These are phyloP conservation scores for Nematopogon swammerdamellus DNA, from an alignment of 2,888 invertebrate genomes.

Conservation along the genomic window DNA sequence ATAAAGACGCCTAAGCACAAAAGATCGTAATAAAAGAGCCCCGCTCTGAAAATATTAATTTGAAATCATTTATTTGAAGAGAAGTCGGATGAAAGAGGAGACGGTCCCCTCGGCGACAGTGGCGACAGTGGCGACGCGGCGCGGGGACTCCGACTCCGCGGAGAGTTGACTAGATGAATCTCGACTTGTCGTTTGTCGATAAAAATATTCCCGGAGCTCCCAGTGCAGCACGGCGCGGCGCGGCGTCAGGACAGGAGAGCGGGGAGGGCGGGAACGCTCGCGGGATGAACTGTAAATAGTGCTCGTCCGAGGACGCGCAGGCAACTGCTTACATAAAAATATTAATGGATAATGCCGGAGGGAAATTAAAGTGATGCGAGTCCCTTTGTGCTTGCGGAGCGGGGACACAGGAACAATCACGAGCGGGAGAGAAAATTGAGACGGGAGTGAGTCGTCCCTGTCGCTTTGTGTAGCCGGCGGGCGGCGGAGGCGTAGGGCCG, in stretches of 20 bases:
- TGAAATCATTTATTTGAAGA: conserved; percentile 34
- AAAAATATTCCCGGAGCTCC: background rate
- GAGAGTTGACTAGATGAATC: conserved; percentile 34
- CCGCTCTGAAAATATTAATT: conserved; percentile 34
- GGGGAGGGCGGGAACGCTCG: background rate
- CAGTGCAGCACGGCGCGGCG: too few relatives aligned
- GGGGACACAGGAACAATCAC: background rate
- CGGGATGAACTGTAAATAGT: background rate
- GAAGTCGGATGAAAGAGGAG: conserved; percentile 23
- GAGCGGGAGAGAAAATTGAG: background rate
- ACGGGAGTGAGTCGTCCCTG: background rate
- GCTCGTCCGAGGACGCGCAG: background rate
- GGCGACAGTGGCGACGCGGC: too few relatives aligned
- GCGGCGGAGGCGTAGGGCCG: too few relatives aligned
- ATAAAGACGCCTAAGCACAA: conserved; percentile 17
- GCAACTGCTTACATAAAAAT: conserved; percentile 17
- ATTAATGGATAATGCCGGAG: conserved; percentile 34
- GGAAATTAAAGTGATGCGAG: conserved; percentile 36
- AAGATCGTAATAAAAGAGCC: conserved; percentile 27
- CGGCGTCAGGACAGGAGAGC: too few relatives aligned
- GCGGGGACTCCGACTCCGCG: too few relatives aligned
- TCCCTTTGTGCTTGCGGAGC: conserved; percentile 26
- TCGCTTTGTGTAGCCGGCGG: too few relatives aligned
- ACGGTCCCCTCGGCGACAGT: too few relatives aligned
- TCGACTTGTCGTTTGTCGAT: conserved; percentile 18